These are phyloP conservation scores for Caenorhabditis remanei DNA, from an alignment of 1,140 invertebrate species.

Conservation along the genomic window DNA sequence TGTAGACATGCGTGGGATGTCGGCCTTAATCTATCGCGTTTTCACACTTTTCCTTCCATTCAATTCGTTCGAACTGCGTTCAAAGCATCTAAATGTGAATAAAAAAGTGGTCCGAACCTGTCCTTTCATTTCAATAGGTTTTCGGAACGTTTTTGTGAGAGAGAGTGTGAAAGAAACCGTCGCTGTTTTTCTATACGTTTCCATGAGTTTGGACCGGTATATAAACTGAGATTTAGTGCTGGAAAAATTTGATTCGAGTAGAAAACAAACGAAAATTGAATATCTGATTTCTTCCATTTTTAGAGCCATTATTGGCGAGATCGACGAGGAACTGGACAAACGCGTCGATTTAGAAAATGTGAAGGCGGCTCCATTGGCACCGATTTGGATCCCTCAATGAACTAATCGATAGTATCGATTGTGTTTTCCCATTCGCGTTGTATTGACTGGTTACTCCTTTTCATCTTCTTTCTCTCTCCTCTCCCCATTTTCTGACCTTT, in stretches of 20 bases:
- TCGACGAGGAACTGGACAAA: constrained; percentile 70
- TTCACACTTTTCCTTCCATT: constrained; percentile 20
- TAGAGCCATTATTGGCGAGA: constrained; percentile 69
- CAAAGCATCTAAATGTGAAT: background rate
- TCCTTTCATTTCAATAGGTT: constrained; percentile 12
- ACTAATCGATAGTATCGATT: background rate
- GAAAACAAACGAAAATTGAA: too few relatives aligned
- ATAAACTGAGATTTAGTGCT: too few relatives aligned
- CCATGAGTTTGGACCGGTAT: too few relatives aligned
- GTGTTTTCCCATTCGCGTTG: background rate
- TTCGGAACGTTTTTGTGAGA: background rate
- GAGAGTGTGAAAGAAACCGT: background rate
- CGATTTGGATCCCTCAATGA: constrained; percentile 64
- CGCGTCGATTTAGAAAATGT: constrained; percentile 67
- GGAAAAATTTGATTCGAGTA: too few relatives aligned
- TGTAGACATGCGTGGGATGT: constrained; percentile 2
- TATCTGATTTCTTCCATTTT: background rate
- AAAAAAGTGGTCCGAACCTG: constrained; percentile 22
- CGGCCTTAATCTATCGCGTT: background rate
- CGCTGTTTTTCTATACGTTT: background rate
- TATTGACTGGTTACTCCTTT: constrained; percentile 20
- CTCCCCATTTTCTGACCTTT: background rate
- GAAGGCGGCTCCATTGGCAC: constrained; percentile 67
- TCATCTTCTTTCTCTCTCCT: background rate
- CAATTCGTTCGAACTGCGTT: constrained; percentile 12